Percentiles rank a stretch among this genome's conserved stretches.
phyloP scores from a whole-genome alignment of 2,888 invertebrate genomes.

The Rapana venosa region DNA sequence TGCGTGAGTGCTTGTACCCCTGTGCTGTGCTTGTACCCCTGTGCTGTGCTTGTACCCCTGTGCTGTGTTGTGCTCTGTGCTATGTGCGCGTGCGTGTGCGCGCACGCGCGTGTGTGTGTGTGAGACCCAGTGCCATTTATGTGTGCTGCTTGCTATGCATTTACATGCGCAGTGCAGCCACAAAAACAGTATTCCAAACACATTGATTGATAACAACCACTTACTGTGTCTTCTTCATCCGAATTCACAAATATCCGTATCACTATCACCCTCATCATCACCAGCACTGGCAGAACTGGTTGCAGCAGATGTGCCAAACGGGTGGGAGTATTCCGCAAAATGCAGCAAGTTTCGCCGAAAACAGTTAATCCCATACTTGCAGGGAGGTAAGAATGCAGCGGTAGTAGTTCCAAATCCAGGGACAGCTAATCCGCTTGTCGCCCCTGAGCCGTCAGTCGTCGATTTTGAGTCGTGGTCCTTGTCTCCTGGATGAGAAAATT shows the following conservation, averaged over 20 bases:
- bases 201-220: background rate
- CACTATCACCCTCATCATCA: background rate
- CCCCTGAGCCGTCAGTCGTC: constrained; percentile 27
- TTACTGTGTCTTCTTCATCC: background rate
- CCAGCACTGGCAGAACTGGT: constrained; percentile 31
- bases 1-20: background rate
- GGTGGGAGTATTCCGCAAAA: constrained; percentile 71
- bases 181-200: background rate
- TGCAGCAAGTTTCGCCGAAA: constrained; percentile 72
- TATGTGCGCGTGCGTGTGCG: constrained; percentile 15
- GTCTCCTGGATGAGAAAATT: constrained; percentile 60
- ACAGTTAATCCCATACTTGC: constrained; percentile 70
- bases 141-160: too few species aligned
- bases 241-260: constrained; percentile 2
- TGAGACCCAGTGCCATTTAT: background rate
- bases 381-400: constrained; percentile 57
- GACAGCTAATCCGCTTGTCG: constrained; percentile 8
- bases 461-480: constrained; percentile 25
- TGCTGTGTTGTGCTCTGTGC: background rate
- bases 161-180: too few species aligned
- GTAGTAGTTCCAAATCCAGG: background rate
- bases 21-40: background rate
- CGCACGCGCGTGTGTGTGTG: background rate
- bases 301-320: constrained; percentile 50
- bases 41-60: background rate